Evolutionary conservation across 2,888 invertebrate species (phyloP).

Genomic region (Ditula angustiorana): DNA sequence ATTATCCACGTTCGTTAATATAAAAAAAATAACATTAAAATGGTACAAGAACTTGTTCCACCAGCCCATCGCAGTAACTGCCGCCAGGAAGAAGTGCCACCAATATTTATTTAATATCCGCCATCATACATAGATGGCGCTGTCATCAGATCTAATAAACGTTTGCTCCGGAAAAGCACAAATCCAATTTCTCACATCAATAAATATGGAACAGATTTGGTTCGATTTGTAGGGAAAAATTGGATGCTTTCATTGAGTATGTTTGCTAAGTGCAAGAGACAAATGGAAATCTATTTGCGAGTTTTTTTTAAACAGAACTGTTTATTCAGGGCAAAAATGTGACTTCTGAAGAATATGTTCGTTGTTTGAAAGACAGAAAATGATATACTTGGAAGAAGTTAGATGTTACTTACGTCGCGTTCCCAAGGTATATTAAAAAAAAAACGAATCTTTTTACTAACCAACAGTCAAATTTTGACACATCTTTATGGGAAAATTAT

Average conservation of each 20-base stretch:
- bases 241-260: conserved; percentile 15
- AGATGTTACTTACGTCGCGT: no score
- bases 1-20: no score
- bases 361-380: not conserved
- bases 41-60: no score
- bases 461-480: no score
- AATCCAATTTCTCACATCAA: conserved; percentile 58
- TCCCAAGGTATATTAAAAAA: no score
- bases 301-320: not conserved
- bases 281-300: conserved; percentile 13
- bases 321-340: conserved; percentile 10
- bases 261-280: conserved; percentile 15
- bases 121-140: conserved; percentile 64
- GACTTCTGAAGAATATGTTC: not conserved
- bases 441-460: no score
- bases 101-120: conserved; percentile 55
- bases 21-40: no score
- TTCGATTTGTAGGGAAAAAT: conserved; percentile 37
- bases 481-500: no score
- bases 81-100: conserved; percentile 43
- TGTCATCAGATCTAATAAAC: conserved; percentile 59
- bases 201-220: conserved; percentile 50
- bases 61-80: no score
- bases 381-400: no score
- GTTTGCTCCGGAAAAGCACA: conserved; percentile 44